phyloP scores from a whole-genome alignment of 2,797 vertebrate genomes.

The Tolypeutes matacus region DNA sequence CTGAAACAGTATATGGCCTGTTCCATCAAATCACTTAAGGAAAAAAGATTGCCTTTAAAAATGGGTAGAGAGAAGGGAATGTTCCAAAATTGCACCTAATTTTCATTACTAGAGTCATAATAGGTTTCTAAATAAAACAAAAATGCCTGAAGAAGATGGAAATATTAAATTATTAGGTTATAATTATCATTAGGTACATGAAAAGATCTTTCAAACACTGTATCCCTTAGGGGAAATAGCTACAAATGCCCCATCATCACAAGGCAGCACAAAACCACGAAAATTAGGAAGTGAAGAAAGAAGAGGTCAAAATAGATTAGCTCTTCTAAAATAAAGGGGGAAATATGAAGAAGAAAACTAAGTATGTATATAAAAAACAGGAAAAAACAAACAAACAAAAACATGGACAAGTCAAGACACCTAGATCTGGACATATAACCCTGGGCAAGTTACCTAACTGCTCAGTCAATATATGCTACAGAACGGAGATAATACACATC shows the following conservation, averaged over 20 bases:
- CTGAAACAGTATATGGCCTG: constrained; percentile 69
- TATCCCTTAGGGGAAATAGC: constrained; percentile 33
- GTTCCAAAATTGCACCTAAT: constrained; percentile 70
- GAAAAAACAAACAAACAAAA: background rate
- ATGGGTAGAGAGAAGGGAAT: background rate
- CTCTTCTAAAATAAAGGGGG: constrained; percentile 61
- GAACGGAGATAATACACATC: background rate
- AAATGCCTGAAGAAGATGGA: constrained; percentile 63
- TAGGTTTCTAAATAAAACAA: constrained; percentile 73
- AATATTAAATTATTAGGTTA: constrained; percentile 69
- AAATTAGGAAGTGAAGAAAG: constrained; percentile 61
- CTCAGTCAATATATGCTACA: background rate
- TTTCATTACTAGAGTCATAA: constrained; percentile 72
- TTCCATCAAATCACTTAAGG: constrained; percentile 70
- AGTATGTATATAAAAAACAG: background rate
- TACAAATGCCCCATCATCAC: background rate
- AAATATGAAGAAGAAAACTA: constrained; percentile 26
- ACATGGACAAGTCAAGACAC: background rate
- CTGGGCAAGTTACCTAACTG: constrained; percentile 5
- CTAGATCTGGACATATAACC: background rate
- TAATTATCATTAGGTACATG: background rate
- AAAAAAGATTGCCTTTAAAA: constrained; percentile 74
- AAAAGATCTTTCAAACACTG: constrained; percentile 24
- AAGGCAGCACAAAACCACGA: constrained; percentile 41
- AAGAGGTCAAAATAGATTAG: constrained; percentile 43